Conservation (phyloP, 2,888 invertebrate genomes). For the Cremastinae sp. region DNA sequence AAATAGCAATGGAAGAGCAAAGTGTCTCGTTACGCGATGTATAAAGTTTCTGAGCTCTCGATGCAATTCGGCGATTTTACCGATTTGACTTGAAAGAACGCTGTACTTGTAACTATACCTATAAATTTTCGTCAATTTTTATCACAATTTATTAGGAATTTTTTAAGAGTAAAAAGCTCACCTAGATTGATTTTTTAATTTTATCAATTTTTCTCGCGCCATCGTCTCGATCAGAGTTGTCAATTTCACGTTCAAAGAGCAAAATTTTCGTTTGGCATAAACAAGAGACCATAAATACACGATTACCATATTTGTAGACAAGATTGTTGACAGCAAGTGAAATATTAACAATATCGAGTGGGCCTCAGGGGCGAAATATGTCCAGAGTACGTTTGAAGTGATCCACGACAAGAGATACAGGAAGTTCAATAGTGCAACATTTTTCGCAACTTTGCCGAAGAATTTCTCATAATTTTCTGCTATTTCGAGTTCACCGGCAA, state of each 20-base stretch:
- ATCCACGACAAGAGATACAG: not conserved
- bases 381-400: not conserved
- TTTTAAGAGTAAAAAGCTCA: no score
- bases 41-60: slow-evolving; percentile 23
- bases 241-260: not conserved
- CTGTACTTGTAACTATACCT: not conserved
- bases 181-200: no score
- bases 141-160: no score
- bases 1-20: not conserved
- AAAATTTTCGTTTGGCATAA: not conserved
- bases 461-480: not conserved
- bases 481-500: not conserved
- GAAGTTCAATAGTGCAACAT: not conserved
- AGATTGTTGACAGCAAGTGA: not conserved
- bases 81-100: not conserved
- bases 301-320: not conserved
- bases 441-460: not conserved
- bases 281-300: not conserved
- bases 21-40: slow-evolving; percentile 5
- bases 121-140: no score
- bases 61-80: slow-evolving; percentile 14
- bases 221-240: not conserved
- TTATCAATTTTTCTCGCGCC: not conserved
- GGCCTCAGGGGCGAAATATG: not conserved
- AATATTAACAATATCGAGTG: not conserved